A percentile compares a stretch with the other conserved stretches of the same genome.
phyloP scores from a whole-genome alignment of 2,113 vertebrate species.

The Dicrurus megarhynchus region DNA sequence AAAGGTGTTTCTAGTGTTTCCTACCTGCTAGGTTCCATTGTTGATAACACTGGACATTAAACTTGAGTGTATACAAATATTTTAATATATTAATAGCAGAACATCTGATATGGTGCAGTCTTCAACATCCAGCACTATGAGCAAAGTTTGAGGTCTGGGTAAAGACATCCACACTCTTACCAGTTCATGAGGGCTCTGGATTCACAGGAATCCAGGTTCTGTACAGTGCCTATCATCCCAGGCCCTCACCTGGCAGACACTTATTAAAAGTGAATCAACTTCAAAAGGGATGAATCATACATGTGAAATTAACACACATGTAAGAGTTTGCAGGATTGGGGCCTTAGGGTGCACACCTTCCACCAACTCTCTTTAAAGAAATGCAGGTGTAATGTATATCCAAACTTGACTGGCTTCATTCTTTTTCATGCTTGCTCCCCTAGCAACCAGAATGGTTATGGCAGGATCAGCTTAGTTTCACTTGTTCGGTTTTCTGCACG shows the following conservation, averaged over 20 bases:
- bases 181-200: neutral
- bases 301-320: conserved; percentile 33
- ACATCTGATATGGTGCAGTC: neutral
- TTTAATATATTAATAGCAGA: neutral
- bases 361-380: conserved; percentile 47
- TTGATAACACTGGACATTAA: neutral
- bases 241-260: conserved; percentile 21
- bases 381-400: conserved; percentile 43
- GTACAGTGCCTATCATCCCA: neutral
- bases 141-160: neutral
- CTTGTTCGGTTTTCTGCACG: neutral
- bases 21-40: neutral
- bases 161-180: neutral
- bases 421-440: conserved; percentile 21
- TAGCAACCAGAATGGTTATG: conserved; percentile 20
- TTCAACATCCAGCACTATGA: neutral
- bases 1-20: neutral
- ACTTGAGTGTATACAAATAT: neutral
- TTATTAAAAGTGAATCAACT: conserved; percentile 8
- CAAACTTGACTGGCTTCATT: conserved; percentile 59
- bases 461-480: conserved; percentile 27
- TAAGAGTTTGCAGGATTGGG: conserved; percentile 9
- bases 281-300: conserved; percentile 54
- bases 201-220: neutral
- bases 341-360: conserved; percentile 54